Conservation (phyloP, 2,888 invertebrate genomes). For the Drosophila mercatorum region DNA sequence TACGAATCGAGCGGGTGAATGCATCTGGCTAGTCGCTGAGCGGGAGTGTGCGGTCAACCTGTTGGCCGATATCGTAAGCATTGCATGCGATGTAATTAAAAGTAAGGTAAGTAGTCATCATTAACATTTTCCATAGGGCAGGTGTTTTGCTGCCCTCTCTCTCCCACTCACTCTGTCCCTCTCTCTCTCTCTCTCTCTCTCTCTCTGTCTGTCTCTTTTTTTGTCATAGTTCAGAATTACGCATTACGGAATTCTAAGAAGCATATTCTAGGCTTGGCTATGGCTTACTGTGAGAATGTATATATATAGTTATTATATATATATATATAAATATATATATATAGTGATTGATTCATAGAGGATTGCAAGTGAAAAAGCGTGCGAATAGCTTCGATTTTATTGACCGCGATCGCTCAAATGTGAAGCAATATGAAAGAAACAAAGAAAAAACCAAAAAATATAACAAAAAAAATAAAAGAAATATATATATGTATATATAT, state of each 20-base stretch:
- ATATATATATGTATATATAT: neutral
- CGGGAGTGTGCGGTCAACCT: slow-evolving; percentile 17
- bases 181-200: neutral
- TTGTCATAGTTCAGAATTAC: slow-evolving; percentile 54
- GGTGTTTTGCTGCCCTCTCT: slow-evolving; percentile 46
- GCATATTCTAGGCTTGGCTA: neutral
- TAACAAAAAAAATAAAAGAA: slow-evolving; percentile 11
- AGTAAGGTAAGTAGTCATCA: slow-evolving; percentile 45
- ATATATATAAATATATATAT: neutral
- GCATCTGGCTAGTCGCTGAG: neutral
- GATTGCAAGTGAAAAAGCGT: slow-evolving; percentile 7
- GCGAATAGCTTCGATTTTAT: slow-evolving; percentile 45
- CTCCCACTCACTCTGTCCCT: neutral
- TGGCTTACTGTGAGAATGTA: neutral
- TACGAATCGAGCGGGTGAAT: slow-evolving; percentile 14
- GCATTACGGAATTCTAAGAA: slow-evolving; percentile 54
- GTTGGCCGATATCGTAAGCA: slow-evolving; percentile 43
- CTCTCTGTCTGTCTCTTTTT: neutral
- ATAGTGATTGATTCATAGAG: neutral
- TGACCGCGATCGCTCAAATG: slow-evolving; percentile 81
- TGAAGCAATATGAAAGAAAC: slow-evolving; percentile 62
- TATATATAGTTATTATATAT: neutral
- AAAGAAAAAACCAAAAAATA: slow-evolving; percentile 28
- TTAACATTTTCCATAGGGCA: slow-evolving; percentile 74
- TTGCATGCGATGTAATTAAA: slow-evolving; percentile 62